phyloP scores from a whole-genome alignment of 2,888 invertebrate species.

The Cheilosia scutellata region DNA sequence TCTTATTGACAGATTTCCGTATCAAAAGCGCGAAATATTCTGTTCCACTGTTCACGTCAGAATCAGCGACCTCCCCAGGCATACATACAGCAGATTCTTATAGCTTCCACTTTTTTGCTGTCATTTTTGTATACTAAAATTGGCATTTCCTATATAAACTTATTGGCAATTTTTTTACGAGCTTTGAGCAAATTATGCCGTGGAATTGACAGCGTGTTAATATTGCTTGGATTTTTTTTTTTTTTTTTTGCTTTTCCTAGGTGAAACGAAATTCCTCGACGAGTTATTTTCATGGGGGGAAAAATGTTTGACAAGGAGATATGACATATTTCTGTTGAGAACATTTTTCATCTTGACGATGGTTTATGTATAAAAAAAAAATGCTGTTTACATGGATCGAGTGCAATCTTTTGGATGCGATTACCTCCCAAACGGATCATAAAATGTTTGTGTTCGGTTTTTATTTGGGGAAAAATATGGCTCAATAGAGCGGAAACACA shows the following conservation, averaged over 20 bases:
- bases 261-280: neutral
- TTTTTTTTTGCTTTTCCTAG: conserved; percentile 3
- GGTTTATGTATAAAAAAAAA: conserved; percentile 19
- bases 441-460: conserved; percentile 50
- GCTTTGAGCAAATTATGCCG: conserved; percentile 43
- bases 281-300: neutral
- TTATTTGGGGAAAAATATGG: conserved; percentile 17
- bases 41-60: neutral
- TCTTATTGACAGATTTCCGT: conserved; percentile 63
- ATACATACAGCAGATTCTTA: neutral
- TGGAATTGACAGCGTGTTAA: conserved; percentile 65
- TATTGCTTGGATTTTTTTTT: conserved; percentile 47
- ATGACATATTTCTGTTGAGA: conserved; percentile 40
- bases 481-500: conserved; percentile 37
- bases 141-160: neutral
- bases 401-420: conserved; percentile 38
- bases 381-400: conserved; percentile 4
- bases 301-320: conserved; percentile 48
- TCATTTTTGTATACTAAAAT: conserved; percentile 8
- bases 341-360: conserved; percentile 35
- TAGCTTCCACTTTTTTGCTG: neutral
- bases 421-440: conserved; percentile 29
- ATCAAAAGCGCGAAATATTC: conserved; percentile 21
- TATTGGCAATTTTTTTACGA: conserved; percentile 54
- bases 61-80: neutral